Evolutionary conservation across 1,140 invertebrate species (phyloP).

Genomic region (Hestina assimilis): DNA sequence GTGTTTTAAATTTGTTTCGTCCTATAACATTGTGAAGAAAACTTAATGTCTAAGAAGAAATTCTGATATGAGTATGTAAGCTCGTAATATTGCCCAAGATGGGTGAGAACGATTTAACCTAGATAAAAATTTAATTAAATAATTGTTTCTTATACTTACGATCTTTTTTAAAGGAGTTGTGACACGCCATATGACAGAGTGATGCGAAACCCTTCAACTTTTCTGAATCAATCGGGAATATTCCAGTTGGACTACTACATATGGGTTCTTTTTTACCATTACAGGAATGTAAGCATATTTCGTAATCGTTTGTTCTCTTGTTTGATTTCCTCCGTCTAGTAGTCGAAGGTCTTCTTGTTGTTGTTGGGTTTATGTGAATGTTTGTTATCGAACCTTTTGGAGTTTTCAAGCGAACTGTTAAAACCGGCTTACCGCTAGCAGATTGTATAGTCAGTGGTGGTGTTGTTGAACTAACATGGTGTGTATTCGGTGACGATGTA

Average conservation of each 20-base stretch:
- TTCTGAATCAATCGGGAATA: constrained; percentile 45
- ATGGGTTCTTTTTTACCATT: constrained; percentile 52
- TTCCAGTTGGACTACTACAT: constrained; percentile 49
- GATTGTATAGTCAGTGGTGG: not conserved
- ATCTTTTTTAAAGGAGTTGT: constrained; percentile 62
- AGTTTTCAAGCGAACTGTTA: constrained; percentile 53
- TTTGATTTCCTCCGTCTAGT: constrained; percentile 36
- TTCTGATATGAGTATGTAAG: no score
- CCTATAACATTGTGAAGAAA: no score
- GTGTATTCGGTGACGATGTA: not conserved
- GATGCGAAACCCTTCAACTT: constrained; percentile 65
- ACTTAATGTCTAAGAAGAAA: no score
- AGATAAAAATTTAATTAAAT: no score
- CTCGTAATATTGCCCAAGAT: no score
- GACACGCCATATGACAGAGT: constrained; percentile 66
- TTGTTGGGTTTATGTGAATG: constrained; percentile 46
- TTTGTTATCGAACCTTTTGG: constrained; percentile 53
- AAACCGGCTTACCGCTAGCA: constrained; percentile 19
- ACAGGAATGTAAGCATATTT: constrained; percentile 54
- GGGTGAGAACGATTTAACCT: no score
- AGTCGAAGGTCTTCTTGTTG: constrained; percentile 41
- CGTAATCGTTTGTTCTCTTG: constrained; percentile 53
- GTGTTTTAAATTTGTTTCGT: no score
- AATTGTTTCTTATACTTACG: constrained; percentile 44
- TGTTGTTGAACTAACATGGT: not conserved